phyloP scores from a whole-genome alignment of 2,888 invertebrate genomes.

The Archips crataeganus region DNA sequence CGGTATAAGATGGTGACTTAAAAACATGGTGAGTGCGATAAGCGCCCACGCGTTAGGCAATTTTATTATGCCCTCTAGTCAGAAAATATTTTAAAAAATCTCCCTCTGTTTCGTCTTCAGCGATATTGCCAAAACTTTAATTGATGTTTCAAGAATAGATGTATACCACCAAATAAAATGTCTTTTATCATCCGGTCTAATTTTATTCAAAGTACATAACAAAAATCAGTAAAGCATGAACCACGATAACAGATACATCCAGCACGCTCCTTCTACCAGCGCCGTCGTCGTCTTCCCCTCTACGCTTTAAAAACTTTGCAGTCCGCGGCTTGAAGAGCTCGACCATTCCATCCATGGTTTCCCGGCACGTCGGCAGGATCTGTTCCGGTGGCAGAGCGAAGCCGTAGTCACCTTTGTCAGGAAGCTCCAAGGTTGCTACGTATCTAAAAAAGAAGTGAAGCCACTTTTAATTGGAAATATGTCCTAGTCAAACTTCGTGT shows the following conservation, averaged over 20 bases:
- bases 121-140: too few relatives aligned
- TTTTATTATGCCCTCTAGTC: too few relatives aligned
- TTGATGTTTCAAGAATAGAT: too few relatives aligned
- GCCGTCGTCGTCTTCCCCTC: background rate
- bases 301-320: slow-evolving; percentile 33
- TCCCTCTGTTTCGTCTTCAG: too few relatives aligned
- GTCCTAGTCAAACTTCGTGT: too few relatives aligned
- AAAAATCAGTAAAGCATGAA: background rate
- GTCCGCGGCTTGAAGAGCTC: slow-evolving; percentile 65
- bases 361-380: slow-evolving; percentile 87
- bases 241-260: slow-evolving; percentile 37
- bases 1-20: too few relatives aligned
- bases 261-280: background rate
- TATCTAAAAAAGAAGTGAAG: slow-evolving; percentile 54
- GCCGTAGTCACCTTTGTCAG: slow-evolving; percentile 89
- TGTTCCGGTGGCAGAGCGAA: slow-evolving; percentile 88
- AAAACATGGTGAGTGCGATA: too few relatives aligned
- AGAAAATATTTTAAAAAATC: too few relatives aligned
- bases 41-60: too few relatives aligned
- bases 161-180: background rate
- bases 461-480: too few relatives aligned
- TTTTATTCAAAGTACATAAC: slow-evolving; percentile 13
- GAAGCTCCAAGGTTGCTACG: slow-evolving; percentile 72
- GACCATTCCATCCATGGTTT: slow-evolving; percentile 84
- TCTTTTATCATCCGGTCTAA: background rate